These are phyloP conservation scores for Mugil cephalus DNA, from an alignment of 2,113 vertebrate genomes.

Conservation along the genomic window DNA sequence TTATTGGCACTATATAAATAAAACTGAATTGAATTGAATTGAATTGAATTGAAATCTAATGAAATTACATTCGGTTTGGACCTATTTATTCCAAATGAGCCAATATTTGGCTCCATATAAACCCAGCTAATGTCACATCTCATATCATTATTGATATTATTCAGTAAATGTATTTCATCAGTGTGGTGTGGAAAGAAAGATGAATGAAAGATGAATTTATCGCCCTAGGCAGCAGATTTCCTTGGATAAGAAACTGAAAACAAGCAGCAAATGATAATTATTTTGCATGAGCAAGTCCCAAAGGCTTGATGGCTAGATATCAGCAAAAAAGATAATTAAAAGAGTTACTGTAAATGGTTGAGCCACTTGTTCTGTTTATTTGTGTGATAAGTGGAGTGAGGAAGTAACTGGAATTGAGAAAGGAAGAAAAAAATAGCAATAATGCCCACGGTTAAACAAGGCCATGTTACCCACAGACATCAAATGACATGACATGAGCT, in stretches of 20 bases:
- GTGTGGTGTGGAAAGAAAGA: not conserved
- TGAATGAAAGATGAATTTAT: slow-evolving; percentile 23
- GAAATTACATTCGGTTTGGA: too few species aligned
- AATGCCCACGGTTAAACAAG: slow-evolving; percentile 16
- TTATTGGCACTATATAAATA: too few species aligned
- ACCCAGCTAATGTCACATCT: too few species aligned
- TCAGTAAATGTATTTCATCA: too few species aligned
- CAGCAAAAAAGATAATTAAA: slow-evolving; percentile 61
- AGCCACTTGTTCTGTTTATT: slow-evolving; percentile 48
- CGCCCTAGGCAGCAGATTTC: slow-evolving; percentile 41
- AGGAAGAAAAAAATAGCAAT: slow-evolving; percentile 17
- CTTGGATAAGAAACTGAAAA: slow-evolving; percentile 51
- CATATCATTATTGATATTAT: too few species aligned
- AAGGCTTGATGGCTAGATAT: slow-evolving; percentile 53
- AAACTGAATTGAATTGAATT: too few species aligned
- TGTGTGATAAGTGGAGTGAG: slow-evolving; percentile 26
- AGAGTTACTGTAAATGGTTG: slow-evolving; percentile 53
- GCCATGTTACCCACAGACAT: slow-evolving; percentile 22
- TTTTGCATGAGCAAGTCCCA: slow-evolving; percentile 43
- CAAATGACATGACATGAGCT: not conserved
- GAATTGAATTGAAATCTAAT: too few species aligned
- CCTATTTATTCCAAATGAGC: too few species aligned
- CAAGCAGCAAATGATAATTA: slow-evolving; percentile 61
- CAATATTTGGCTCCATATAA: too few species aligned
- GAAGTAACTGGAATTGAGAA: slow-evolving; percentile 14